A percentile compares a stretch with the other conserved stretches of the same genome.
These are phyloP conservation scores for Oryctes rhinoceros DNA, from an alignment of 1,140 invertebrate genomes.

Conservation along the genomic window DNA sequence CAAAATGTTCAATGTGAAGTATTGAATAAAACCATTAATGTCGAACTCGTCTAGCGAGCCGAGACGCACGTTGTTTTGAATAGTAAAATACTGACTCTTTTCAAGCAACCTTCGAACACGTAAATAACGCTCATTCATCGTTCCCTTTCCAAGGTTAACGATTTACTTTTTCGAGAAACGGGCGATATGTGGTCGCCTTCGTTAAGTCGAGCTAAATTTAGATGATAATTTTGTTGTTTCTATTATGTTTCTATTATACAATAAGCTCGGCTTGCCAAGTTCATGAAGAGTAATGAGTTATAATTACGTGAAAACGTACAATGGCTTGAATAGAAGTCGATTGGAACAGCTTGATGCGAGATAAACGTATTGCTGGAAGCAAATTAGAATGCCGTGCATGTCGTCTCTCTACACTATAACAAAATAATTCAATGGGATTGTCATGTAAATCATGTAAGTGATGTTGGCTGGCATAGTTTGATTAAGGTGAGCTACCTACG, in stretches of 20 bases:
- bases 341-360: conserved; percentile 15
- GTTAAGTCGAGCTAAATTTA: conserved; percentile 12
- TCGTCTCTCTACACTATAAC: background rate
- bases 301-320: conserved; percentile 27
- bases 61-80: background rate
- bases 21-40: conserved; percentile 12
- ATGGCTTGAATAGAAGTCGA: conserved; percentile 11
- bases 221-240: conserved; percentile 14
- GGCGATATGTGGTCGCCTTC: conserved; percentile 1
- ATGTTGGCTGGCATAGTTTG: background rate
- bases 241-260: background rate
- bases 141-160: background rate
- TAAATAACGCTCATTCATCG: background rate
- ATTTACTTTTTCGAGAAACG: background rate
- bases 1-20: background rate
- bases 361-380: conserved; percentile 7
- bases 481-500: too few relatives aligned
- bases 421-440: conserved; percentile 7
- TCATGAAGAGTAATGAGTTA: conserved; percentile 23
- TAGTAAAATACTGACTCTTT: background rate
- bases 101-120: background rate
- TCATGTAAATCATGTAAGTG: background rate
- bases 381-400: conserved; percentile 1
- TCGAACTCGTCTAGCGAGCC: background rate
- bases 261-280: background rate